Evolutionary conservation across 1,140 invertebrate genomes (phyloP), one percentile per base, ranked within the genome.

Genomic region (Condylostylus longicornis): DNA sequence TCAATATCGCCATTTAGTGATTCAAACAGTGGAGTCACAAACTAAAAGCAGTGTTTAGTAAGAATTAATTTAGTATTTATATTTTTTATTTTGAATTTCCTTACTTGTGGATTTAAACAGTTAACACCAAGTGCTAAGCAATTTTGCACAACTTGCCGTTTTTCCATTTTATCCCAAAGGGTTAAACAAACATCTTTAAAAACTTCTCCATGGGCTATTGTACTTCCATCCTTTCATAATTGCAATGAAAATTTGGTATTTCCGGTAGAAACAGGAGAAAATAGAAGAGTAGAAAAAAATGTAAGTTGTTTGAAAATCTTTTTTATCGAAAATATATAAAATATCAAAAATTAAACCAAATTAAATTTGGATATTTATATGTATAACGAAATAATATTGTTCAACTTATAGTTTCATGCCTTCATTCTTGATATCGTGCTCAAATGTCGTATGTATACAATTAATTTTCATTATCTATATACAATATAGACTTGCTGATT

Each of bases 91-190:
- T 7, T 21, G 18, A 33, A 19, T 19, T 61, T 37, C 20, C 18
- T 38, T 50, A 45, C 44, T 23, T 37, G 59, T 2, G 83, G 80
- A 34, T 71, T 61, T 2, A 84, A 68, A 59, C 90, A 95, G 59
- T 95, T 95, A 0, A 88, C 72, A 2, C 89, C 90, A 32, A 93
- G 69, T 3, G 75, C 87, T 22, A 79, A 63, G 22, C 85, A 64
- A 56, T 84, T 75, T 13, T 74, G 62, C 3, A 72, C 70, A 3
- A 47, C 31, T 5, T 49, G 46, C 69, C 71, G 18, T 55, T 54
- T 39, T 67, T 67, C 64, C 72, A 83, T 58, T 74, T 80, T 40
- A 58, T 64, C 43, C 67, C 57, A 59, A 8, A 60, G 41, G 5
- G 47, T 42, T 5, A 46, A 42, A 3, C 51, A 64, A 0, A 56